Percentiles rank a stretch among this genome's conserved stretches.
phyloP scores from a whole-genome alignment of 2,797 vertebrate species.

The Parauchenoglanis ngamensis region DNA sequence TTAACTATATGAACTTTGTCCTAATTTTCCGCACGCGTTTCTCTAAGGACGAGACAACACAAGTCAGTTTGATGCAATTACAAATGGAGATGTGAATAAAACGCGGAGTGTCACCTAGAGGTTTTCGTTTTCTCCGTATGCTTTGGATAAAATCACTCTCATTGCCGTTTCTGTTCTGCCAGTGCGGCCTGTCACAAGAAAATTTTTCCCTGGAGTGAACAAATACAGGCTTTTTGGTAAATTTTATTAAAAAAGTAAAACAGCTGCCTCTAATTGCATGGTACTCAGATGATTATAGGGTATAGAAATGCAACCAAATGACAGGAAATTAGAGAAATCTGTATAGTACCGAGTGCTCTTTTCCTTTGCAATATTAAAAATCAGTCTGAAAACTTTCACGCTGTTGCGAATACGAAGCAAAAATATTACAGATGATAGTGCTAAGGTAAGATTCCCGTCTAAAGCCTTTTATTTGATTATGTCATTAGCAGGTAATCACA shows the following conservation, averaged over 20 bases:
- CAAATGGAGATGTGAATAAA: constrained; percentile 62
- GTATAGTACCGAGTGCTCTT: constrained; percentile 16
- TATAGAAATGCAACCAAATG: constrained; percentile 30
- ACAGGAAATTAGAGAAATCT: constrained; percentile 27
- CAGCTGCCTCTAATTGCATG: constrained; percentile 68
- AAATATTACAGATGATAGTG: constrained; percentile 57
- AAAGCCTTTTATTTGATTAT: constrained; percentile 67
- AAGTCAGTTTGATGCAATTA: constrained; percentile 64
- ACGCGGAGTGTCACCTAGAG: constrained; percentile 62
- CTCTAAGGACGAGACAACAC: constrained; percentile 61
- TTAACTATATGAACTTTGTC: constrained; percentile 39
- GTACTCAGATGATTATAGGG: constrained; percentile 47
- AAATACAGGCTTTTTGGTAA: constrained; percentile 65
- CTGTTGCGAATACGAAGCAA: constrained; percentile 58
- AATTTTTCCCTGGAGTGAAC: constrained; percentile 77
- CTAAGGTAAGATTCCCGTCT: constrained; percentile 60
- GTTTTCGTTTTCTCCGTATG: constrained; percentile 72
- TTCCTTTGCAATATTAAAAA: constrained; percentile 41
- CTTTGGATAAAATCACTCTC: constrained; percentile 70
- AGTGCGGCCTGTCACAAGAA: constrained; percentile 70
- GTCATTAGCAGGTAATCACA: constrained; percentile 70
- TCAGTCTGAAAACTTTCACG: constrained; percentile 55
- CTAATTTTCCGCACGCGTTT: constrained; percentile 68
- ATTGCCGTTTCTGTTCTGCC: constrained; percentile 70
- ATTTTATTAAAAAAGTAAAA: constrained; percentile 76